These are phyloP conservation scores for Eutrigla gurnardus DNA, from an alignment of 2,797 vertebrate species.

Conservation along the genomic window DNA sequence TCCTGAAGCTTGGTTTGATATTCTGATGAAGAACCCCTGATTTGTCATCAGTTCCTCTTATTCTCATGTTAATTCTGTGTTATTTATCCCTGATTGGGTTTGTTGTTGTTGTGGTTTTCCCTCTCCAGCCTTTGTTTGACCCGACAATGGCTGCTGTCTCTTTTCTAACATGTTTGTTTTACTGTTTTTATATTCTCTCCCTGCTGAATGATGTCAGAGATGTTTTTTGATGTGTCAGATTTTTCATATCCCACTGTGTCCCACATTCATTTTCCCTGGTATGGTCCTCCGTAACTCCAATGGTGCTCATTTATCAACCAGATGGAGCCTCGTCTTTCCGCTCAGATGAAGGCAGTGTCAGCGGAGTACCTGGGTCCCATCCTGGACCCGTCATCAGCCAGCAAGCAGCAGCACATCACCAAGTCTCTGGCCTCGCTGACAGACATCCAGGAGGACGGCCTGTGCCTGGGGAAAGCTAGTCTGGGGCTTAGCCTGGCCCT, in stretches of 20 bases:
- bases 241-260: background rate
- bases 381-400: constrained; percentile 85
- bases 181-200: constrained; percentile 19
- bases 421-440: constrained; percentile 96
- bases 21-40: background rate
- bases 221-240: constrained; percentile 7
- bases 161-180: constrained; percentile 2
- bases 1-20: constrained; percentile 8
- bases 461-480: constrained; percentile 73
- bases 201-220: constrained; percentile 2
- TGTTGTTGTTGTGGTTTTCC: background rate
- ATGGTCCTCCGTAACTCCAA: constrained; percentile 17
- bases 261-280: background rate
- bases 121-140: background rate
- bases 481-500: constrained; percentile 83
- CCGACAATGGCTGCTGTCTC: background rate
- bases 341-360: constrained; percentile 95
- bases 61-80: constrained; percentile 2
- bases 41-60: constrained; percentile 9
- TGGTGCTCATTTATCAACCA: constrained; percentile 59
- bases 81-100: background rate
- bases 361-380: constrained; percentile 94
- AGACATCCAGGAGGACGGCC: constrained; percentile 93
- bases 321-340: constrained; percentile 93
- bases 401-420: constrained; percentile 89